Conservation (phyloP, 2,113 vertebrate species). For the Mionectes macconnelli region DNA sequence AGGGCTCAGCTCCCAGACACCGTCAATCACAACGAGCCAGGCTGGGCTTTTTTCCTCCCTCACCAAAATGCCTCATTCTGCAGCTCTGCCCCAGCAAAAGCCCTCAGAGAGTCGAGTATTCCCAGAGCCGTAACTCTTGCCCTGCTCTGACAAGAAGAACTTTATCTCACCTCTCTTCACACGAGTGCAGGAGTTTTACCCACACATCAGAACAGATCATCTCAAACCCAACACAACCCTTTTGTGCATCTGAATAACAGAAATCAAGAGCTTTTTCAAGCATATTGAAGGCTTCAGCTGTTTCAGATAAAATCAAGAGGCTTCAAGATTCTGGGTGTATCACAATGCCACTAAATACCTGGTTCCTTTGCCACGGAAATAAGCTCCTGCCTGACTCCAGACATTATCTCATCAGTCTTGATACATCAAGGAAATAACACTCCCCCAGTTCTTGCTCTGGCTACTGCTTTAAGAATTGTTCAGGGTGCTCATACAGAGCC, state of each 20-base stretch:
- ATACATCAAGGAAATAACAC: not conserved
- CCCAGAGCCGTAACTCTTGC: not conserved
- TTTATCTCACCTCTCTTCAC: not conserved
- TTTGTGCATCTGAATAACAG: not conserved
- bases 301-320: not conserved
- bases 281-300: not conserved
- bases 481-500: not conserved
- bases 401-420: not conserved
- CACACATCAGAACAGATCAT: not conserved
- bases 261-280: not conserved
- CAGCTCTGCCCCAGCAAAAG: not conserved
- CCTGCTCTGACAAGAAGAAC: not conserved
- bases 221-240: rapidly evolving
- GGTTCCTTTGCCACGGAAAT: not conserved
- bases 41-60: not conserved
- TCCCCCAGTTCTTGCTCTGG: not conserved
- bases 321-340: not conserved
- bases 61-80: not conserved
- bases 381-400: not conserved
- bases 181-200: not conserved
- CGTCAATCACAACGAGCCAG: not conserved
- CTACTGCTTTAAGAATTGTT: no score
- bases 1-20: not conserved
- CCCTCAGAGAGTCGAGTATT: not conserved
- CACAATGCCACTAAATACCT: not conserved